Percentiles rank a stretch among this genome's conserved stretches.
phyloP scores from a whole-genome alignment of 2,797 vertebrate genomes.

The Harpagifer antarcticus region DNA sequence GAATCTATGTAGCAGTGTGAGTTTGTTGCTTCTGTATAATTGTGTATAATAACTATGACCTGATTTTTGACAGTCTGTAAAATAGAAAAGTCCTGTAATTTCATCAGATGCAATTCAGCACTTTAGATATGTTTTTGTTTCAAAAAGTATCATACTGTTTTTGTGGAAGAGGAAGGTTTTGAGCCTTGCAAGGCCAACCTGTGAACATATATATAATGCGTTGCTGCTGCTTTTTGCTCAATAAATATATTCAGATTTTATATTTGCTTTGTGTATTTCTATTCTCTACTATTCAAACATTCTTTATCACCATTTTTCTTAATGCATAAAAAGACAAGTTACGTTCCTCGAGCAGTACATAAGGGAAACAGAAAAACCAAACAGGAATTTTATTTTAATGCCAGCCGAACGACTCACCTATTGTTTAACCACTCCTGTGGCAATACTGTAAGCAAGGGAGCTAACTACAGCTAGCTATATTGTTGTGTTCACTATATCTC shows the following conservation, averaged over 20 bases:
- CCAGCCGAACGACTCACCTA: no score
- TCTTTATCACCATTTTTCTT: no score
- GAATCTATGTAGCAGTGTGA: background rate
- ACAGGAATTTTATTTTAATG: no score
- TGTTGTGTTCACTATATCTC: no score
- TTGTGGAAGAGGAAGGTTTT: background rate
- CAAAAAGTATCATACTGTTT: slow-evolving; percentile 14
- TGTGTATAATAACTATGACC: background rate
- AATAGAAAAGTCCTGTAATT: background rate
- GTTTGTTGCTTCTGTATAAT: background rate
- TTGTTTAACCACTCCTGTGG: no score
- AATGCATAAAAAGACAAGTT: no score
- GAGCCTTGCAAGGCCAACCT: background rate
- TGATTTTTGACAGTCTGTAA: background rate
- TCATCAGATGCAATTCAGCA: background rate
- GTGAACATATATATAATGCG: background rate
- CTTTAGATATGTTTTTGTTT: slow-evolving; percentile 5
- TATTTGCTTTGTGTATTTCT: background rate
- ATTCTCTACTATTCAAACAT: no score
- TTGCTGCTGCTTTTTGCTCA: slow-evolving; percentile 41
- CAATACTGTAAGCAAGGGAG: no score
- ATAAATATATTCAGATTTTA: slow-evolving; percentile 48
- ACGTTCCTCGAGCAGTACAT: no score
- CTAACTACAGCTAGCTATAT: no score
- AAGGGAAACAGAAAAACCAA: no score